phyloP scores from a whole-genome alignment of 2,888 invertebrate genomes.

The Caenorhabditis panamensis region DNA sequence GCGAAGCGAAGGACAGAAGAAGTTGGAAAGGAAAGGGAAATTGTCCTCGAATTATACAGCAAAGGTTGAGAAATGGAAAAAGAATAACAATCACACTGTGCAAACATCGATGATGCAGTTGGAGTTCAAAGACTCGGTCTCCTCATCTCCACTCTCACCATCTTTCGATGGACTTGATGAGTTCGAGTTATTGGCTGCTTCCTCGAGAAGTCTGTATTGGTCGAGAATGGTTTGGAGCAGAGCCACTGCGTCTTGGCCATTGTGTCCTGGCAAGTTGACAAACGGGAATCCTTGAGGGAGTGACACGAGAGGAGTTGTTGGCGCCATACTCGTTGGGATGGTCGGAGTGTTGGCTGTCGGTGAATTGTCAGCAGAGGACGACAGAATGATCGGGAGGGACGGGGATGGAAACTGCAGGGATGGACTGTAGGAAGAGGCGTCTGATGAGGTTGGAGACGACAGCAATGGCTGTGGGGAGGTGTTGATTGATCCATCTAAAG shows the following conservation, averaged over 20 bases:
- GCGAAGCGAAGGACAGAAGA: slow-evolving; percentile 38
- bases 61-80: background rate
- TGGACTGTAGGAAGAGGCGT: slow-evolving; percentile 66
- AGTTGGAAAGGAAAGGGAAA: slow-evolving; percentile 6
- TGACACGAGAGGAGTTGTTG: slow-evolving; percentile 48
- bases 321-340: slow-evolving; percentile 18
- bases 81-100: slow-evolving; percentile 47
- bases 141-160: slow-evolving; percentile 48
- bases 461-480: slow-evolving; percentile 61
- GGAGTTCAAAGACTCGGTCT: slow-evolving; percentile 40
- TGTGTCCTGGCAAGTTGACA: background rate
- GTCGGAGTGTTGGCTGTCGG: slow-evolving; percentile 43
- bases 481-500: slow-evolving; percentile 62
- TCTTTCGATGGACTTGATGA: slow-evolving; percentile 52
- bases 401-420: slow-evolving; percentile 60
- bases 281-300: slow-evolving; percentile 58
- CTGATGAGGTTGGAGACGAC: slow-evolving; percentile 67
- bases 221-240: slow-evolving; percentile 57
- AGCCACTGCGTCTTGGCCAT: slow-evolving; percentile 10
- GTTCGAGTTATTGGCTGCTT: slow-evolving; percentile 33
- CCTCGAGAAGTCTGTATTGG: slow-evolving; percentile 61
- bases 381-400: slow-evolving; percentile 39
- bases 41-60: slow-evolving; percentile 59
- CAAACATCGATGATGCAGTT: slow-evolving; percentile 68
- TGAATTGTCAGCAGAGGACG: slow-evolving; percentile 48